Evolutionary conservation across 2,797 vertebrate genomes (phyloP).

Genomic region (Eidolon dupreanum): DNA sequence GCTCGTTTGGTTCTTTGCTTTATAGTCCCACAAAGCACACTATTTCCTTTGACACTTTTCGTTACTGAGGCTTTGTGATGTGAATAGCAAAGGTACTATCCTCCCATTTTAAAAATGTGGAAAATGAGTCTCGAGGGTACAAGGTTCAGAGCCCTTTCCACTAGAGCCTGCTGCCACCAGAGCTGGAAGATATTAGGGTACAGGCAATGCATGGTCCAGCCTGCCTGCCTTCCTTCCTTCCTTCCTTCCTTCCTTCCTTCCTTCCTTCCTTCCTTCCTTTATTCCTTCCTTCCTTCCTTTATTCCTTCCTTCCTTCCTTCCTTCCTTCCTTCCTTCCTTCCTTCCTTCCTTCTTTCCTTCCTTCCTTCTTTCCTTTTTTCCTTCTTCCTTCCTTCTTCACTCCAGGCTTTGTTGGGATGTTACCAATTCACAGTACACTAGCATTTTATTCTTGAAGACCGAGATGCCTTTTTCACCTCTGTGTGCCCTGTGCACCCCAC

Average conservation of each 20-base stretch:
- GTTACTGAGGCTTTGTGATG: not conserved
- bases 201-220: no score
- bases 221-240: no score
- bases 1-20: not conserved
- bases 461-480: not conserved
- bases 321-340: no score
- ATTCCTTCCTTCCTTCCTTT: no score
- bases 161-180: no score
- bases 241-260: no score
- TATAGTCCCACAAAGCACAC: not conserved
- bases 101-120: not conserved
- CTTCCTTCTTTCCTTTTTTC: no score
- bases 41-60: not conserved
- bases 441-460: not conserved
- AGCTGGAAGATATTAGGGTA: not conserved
- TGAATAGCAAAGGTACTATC: no score
- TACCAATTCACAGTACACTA: no score
- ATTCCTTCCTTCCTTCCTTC: no score
- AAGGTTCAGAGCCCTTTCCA: not conserved
- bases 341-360: no score
- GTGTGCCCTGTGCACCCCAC: not conserved
- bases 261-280: no score
- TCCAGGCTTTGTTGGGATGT: not conserved
- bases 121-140: not conserved
- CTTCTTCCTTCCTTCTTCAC: not conserved